These are phyloP conservation scores for Amphipyra berbera DNA, from an alignment of 2,888 invertebrate species.

Conservation along the genomic window DNA sequence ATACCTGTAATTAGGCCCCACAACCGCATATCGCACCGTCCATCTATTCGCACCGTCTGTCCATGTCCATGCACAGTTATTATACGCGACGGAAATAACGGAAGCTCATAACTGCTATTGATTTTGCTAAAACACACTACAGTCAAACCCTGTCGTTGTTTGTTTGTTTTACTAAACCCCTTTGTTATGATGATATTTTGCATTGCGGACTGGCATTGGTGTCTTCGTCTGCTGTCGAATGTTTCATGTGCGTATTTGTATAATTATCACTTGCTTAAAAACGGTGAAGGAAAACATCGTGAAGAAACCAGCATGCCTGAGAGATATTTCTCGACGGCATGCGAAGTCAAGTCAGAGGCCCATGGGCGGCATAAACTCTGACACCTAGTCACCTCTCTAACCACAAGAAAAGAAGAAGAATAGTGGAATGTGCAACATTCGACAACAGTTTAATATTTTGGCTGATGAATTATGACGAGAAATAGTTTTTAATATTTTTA, in stretches of 20 bases:
- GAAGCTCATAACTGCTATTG: conserved; percentile 77
- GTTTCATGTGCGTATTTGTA: no score
- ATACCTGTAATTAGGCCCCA: conserved; percentile 85
- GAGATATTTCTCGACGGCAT: no score
- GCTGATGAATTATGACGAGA: neutral
- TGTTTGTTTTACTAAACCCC: conserved; percentile 42
- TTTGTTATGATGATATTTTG: conserved; percentile 45
- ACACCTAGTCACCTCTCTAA: no score
- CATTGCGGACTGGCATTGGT: conserved; percentile 5
- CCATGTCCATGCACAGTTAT: conserved; percentile 63
- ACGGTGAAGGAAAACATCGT: no score
- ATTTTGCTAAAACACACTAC: conserved; percentile 77
- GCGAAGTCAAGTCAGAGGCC: no score
- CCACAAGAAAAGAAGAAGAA: no score
- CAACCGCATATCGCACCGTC: conserved; percentile 74
- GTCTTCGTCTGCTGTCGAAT: no score
- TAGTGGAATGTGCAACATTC: no score
- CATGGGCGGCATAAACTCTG: no score
- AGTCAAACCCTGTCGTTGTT: conserved; percentile 56
- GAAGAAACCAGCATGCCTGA: no score
- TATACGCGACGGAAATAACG: conserved; percentile 80
- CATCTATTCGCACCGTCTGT: conserved; percentile 79
- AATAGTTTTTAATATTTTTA: no score
- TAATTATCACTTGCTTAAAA: no score
- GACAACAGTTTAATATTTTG: neutral